Conservation (phyloP, 1,140 invertebrate genomes). For the Coptotermes formosanus region DNA sequence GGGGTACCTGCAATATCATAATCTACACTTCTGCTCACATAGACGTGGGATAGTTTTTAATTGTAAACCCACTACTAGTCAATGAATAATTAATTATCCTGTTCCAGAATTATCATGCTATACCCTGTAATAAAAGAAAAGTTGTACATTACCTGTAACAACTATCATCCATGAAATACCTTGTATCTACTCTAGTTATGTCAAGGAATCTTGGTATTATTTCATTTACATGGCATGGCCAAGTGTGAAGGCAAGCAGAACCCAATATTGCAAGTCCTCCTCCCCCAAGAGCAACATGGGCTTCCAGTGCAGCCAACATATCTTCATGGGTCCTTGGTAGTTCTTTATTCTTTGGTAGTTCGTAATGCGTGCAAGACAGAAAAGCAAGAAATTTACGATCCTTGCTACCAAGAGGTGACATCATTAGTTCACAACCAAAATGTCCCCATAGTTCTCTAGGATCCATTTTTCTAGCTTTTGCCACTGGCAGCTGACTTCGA, state of each 20-base stretch:
- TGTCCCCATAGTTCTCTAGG: conserved; percentile 81
- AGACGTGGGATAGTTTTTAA: too few relatives aligned
- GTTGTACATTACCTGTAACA: conserved; percentile 62
- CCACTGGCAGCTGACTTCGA: conserved; percentile 66
- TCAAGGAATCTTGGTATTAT: conserved; percentile 62
- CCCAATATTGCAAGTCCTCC: conserved; percentile 90
- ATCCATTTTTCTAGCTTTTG: conserved; percentile 68
- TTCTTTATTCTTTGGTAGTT: conserved; percentile 47
- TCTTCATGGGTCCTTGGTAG: conserved; percentile 64
- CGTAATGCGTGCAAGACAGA: conserved; percentile 80
- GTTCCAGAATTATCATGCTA: too few relatives aligned
- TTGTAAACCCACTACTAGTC: too few relatives aligned
- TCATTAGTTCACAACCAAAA: conserved; percentile 76
- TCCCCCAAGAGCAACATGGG: conserved; percentile 83
- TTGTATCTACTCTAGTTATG: conserved; percentile 62
- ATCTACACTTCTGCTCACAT: too few relatives aligned
- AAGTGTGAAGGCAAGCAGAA: conserved; percentile 85
- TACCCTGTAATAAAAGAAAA: background rate
- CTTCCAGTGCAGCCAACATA: conserved; percentile 71
- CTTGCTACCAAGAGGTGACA: conserved; percentile 59
- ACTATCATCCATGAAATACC: conserved; percentile 81
- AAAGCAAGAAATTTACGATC: conserved; percentile 85
- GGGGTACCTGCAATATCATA: too few relatives aligned
- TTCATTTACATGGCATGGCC: conserved; percentile 74
- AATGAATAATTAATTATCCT: too few relatives aligned